Conservation (phyloP, 2,797 vertebrate genomes). For the Chrysocyon brachyurus region DNA sequence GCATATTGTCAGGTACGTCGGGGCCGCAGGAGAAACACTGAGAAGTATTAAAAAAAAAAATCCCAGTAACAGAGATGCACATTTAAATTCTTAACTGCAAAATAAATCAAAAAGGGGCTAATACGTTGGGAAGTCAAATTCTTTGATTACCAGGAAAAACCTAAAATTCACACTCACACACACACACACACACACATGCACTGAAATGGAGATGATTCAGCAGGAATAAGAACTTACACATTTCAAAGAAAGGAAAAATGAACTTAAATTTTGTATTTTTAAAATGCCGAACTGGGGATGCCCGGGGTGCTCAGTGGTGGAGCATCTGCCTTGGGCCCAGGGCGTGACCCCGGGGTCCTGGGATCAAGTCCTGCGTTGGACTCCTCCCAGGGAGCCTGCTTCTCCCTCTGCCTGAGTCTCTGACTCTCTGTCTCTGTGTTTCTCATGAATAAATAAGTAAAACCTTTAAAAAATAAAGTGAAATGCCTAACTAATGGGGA, state of each 20-base stretch:
- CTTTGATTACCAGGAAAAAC: slow-evolving; percentile 30
- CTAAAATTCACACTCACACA: background rate
- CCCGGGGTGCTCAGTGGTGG: no score
- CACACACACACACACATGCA: background rate
- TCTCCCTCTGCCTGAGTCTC: no score
- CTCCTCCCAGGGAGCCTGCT: no score
- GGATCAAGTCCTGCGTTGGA: no score
- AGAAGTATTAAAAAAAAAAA: slow-evolving; percentile 20
- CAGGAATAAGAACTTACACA: background rate
- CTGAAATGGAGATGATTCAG: background rate
- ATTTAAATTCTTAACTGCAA: slow-evolving; percentile 26
- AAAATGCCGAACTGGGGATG: background rate
- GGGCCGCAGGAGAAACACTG: background rate
- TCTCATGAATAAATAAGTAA: no score
- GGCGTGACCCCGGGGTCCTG: no score
- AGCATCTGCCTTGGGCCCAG: no score
- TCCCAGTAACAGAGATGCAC: background rate
- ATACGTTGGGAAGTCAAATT: slow-evolving; percentile 23
- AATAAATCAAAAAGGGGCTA: background rate
- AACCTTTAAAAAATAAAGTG: no score
- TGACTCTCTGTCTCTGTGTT: no score
- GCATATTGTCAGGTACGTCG: background rate
- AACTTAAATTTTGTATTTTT: slow-evolving; percentile 18
- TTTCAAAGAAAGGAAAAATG: background rate
- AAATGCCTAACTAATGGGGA: background rate